Evolutionary conservation across 2,888 invertebrate species (phyloP), one percentile per base, ranked within the genome.

Genomic region (Nysson spinosus): DNA sequence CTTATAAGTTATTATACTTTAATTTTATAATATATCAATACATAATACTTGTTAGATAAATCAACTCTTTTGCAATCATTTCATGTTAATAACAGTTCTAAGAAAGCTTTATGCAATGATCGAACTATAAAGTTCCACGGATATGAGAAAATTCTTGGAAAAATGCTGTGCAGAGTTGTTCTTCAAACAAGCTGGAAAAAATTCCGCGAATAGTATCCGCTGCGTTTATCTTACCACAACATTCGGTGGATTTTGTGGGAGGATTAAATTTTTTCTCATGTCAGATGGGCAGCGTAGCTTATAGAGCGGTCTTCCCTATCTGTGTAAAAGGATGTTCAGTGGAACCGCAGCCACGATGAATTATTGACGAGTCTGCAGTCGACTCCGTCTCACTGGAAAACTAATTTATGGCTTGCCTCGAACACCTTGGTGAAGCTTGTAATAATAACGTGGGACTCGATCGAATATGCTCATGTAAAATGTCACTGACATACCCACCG

Each of bases 291-390:
- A 1, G 19, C 24, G 52, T 35, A 40, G 30, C 42, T n/a, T 17
- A 24, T 39, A 52, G 43, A 5, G 16, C 43, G 12, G 9, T n/a
- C 17, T 34, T 46, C 11, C 24, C 43, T 43, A n/a, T 42, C 34
- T 24, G 47, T 35, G 50, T 42, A 56, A 58, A 60, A 51, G 57
- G 44, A 58, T 64, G 63, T 72, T 72, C 61, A 43, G 60, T 32
- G 52, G 57, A 47, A 50, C 42, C 50, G 26, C 50, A 19, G 5
- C 28, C 32, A 26, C 46, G 69, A 72, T 75, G 62, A 75, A 75
- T 75, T 75, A 75, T 62, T 67, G 64, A 65, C 60, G 62, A 42
- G 56, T 50, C 66, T 69, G 72, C 51, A 64, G 66, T 51, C 52
- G 69, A 75, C 58, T 75, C 49, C 66, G 66, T 62, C 50, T 66